Evolutionary conservation across 2,113 vertebrate genomes (phyloP), one percentile per base, ranked within the genome.

Genomic region (Sylvia atricapilla): DNA sequence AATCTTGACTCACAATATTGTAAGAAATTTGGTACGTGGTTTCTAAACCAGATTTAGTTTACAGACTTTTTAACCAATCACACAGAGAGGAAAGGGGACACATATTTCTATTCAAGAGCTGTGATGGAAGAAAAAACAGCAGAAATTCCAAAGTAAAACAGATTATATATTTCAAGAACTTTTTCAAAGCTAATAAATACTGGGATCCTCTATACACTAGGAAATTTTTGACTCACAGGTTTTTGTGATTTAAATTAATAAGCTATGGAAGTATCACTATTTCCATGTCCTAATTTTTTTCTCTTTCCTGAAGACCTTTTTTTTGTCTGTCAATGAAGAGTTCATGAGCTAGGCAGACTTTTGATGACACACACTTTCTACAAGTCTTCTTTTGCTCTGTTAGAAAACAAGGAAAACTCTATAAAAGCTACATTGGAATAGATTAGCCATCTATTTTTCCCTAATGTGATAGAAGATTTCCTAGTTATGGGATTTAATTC

Each of bases 171-270:
- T 87, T 53, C 22, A 75, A 3, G 68, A 67, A 63, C 6, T 37
- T 81, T 84, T 28, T 13, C 31, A 60, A 50, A 16, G 31, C 5
- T 78, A n/a, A 64, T 75, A 82, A 90, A 52, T 33, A 33, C 3
- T 20, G 7, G 15, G 4, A n/a, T 2, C 1, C 6, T 10, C 3
- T 25, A 2, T n/a, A 24, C 13, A 52, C 35, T 14, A 76, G 18
- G 10, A 44, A 62, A 23, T n/a, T 75, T 30, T 24, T 55, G 25
- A 59, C 9, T 86, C 39, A n/a, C 12, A 56, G 15, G 43, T 87
- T 33, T 33, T 50, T 68, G 4, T 25, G 49, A 12, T 4, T 44
- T 74, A 58, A 41, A 30, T 17, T 46, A 78, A 30, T 4, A 74
- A 28, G 4, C 22, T 53, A 23, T 27, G 33, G 11, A 82, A 55